Base-by-base conservation (phyloP, 1,140 invertebrate species). In the Panonychus citri region DNA sequence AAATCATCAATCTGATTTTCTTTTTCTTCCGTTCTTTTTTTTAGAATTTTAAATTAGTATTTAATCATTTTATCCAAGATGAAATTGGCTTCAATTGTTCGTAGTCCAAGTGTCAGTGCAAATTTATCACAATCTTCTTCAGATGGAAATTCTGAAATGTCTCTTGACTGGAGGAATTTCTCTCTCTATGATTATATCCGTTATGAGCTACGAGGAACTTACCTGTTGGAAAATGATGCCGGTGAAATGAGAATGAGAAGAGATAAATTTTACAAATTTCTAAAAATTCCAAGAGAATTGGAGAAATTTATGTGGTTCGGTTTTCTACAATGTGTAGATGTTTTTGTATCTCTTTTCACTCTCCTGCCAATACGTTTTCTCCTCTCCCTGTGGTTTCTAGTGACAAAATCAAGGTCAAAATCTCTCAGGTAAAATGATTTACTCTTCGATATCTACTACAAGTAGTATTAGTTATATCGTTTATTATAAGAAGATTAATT, bases 331-430 rank as follows among this genome's bases (percentile, higher is more conserved):
- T 98, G 93, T 74, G 80, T 86, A n/a, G 94, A 99, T 73, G 91
- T 91, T 26, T 93, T 98, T 70, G 75, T 97, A 48, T 97, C 91
- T 75, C 81, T 97, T 40, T 95, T 95, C 67, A 97, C 94, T 53
- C 95, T 97, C 76, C 74, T 99, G 63, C 94, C 94, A 30, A 68
- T 98, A 50, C 73, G 94, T 62, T 89, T 96, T 69, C 62, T 85
- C 17, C 74, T 94, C 66, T 88, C 86, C 21, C 67, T 86, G 54
- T 86, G 81, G 79, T 78, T 80, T 43, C 72, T 88, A 46, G 65
- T 85, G 4, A 79, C 76, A 40, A 74, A 82, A 61, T 76, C 81
- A 28, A 70, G 85, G 62, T 75, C 74, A 53, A 75, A 75, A 65
- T 81, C 80, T 67, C 78, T 84, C 66, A 77, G 83, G 75, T 81